phyloP scores from a whole-genome alignment of 2,888 invertebrate species.

The Megastigmus dorsalis region DNA sequence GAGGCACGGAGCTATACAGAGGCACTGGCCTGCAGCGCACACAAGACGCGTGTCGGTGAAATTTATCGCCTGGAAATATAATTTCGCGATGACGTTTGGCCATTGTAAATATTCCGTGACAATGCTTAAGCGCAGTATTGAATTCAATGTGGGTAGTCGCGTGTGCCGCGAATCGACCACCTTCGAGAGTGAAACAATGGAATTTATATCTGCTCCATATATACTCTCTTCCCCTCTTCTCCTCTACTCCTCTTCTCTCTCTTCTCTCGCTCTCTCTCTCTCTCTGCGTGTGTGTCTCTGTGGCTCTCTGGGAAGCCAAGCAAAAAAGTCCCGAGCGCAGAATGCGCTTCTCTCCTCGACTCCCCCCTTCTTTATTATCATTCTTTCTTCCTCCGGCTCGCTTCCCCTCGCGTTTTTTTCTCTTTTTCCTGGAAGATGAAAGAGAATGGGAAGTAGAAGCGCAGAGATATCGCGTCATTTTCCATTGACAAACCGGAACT shows the following conservation, averaged over 20 bases:
- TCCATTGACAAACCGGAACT: constrained; percentile 63
- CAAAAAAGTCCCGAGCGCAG: constrained; percentile 31
- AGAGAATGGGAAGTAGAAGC: constrained; percentile 34
- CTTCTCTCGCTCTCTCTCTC: too few relatives aligned
- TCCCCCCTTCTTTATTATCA: not conserved
- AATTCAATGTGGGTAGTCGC: constrained; percentile 57
- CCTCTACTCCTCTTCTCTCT: too few relatives aligned
- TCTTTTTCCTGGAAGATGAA: constrained; percentile 40
- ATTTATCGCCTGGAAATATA: constrained; percentile 50
- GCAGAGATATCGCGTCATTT: constrained; percentile 56
- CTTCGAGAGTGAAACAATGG: constrained; percentile 59
- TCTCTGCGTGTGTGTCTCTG: too few relatives aligned
- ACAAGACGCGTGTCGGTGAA: constrained; percentile 28
- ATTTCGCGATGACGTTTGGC: constrained; percentile 50
- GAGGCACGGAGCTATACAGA: too few relatives aligned
- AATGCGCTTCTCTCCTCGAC: constrained; percentile 7
- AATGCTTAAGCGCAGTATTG: constrained; percentile 54
- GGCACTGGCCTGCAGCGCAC: too few relatives aligned
- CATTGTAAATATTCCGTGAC: constrained; percentile 53
- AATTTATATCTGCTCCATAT: constrained; percentile 60
- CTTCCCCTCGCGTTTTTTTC: constrained; percentile 6
- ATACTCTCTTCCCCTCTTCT: too few relatives aligned
- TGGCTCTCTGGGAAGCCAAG: not conserved
- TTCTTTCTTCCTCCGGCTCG: not conserved
- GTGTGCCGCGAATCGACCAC: constrained; percentile 55